Evolutionary conservation across 2,113 vertebrate genomes (phyloP).

Genomic region (Emydura subglobosa): DNA sequence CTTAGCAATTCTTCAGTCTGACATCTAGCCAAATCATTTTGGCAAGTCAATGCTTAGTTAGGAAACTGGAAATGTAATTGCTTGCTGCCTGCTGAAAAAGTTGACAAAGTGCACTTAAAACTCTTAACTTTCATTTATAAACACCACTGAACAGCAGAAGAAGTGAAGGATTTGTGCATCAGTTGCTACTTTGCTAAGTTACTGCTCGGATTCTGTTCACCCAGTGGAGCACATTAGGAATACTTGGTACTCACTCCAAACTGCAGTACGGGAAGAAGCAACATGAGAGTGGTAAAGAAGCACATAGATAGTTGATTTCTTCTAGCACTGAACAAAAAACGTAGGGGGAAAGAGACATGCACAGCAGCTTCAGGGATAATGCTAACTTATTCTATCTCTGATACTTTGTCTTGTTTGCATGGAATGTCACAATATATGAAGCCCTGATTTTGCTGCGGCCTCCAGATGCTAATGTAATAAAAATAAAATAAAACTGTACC

Average conservation of each 20-base stretch:
- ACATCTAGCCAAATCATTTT: background rate
- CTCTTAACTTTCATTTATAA: background rate
- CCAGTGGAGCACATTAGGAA: background rate
- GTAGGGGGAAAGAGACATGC: too few species aligned
- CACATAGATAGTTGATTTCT: background rate
- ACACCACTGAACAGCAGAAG: background rate
- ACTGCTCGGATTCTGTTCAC: background rate
- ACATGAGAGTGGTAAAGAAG: background rate
- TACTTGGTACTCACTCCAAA: background rate
- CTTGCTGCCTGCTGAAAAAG: background rate
- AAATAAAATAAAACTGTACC: background rate
- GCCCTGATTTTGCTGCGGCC: background rate
- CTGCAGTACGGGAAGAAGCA: background rate
- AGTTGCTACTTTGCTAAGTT: background rate
- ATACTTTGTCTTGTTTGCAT: background rate
- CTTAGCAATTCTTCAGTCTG: background rate
- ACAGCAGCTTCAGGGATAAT: too few species aligned
- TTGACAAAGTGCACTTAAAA: background rate
- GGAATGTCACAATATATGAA: background rate
- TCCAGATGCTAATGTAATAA: background rate
- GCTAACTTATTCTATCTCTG: background rate
- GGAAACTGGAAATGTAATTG: background rate
- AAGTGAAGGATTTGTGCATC: fast-evolving
- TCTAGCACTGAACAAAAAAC: background rate
- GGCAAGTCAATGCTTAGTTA: background rate